Conservation (phyloP, 2,113 vertebrate genomes). For the Callipepla californica region DNA sequence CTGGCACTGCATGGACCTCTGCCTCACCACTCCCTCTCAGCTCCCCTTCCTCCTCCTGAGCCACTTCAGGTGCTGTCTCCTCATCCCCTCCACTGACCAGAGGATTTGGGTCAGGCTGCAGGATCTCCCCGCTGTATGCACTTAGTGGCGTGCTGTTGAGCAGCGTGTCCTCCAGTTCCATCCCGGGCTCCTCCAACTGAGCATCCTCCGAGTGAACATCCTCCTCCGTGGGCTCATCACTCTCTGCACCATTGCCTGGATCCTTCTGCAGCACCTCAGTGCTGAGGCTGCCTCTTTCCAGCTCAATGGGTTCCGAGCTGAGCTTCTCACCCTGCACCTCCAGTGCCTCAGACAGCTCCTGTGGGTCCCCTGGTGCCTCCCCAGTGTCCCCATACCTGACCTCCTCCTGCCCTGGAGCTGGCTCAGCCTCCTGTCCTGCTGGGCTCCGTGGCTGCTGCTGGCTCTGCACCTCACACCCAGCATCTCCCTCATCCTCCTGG, state of each 20-base stretch:
- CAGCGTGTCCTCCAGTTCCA: slow-evolving; percentile 73
- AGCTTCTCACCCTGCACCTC: background rate
- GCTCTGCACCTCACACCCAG: background rate
- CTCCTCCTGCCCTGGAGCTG: fast-evolving
- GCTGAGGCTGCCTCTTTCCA: background rate
- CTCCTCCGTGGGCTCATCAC: background rate
- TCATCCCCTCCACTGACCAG: background rate
- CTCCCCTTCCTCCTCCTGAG: background rate
- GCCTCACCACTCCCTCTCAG: background rate
- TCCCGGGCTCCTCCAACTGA: background rate
- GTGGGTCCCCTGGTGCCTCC: background rate
- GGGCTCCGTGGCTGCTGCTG: background rate
- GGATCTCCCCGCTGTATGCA: slow-evolving; percentile 24
- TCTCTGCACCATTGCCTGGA: fast-evolving
- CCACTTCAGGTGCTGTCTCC: background rate
- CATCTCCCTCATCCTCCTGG: background rate
- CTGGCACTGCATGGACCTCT: fast-evolving
- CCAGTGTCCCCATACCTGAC: background rate
- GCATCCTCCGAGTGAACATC: background rate
- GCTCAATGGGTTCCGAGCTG: fast-evolving
- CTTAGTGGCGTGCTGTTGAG: slow-evolving; percentile 67
- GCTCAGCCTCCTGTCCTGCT: background rate
- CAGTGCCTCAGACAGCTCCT: fast-evolving
- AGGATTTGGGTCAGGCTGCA: background rate
- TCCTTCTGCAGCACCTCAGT: fast-evolving